Base-by-base conservation (phyloP, 1,140 invertebrate genomes). In the Eurytemora carolleeae region DNA sequence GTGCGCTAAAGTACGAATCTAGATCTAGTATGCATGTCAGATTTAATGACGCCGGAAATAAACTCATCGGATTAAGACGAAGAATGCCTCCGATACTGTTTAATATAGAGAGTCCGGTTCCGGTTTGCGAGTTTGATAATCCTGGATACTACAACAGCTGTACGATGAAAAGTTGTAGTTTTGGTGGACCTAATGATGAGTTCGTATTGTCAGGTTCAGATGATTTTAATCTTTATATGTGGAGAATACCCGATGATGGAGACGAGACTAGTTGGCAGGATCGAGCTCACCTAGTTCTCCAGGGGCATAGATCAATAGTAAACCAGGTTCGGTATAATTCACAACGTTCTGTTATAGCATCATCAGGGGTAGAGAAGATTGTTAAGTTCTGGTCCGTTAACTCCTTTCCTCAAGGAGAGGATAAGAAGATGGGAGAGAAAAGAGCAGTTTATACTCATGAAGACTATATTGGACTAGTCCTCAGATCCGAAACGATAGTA, bases 111-210 rank as follows among this genome's bases (percentile, higher is more conserved):
- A 31, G 24, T 31, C 58, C 58, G 22, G 61, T 60, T 22, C 63
- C 65, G 23, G 59, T 67, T n/a, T 65, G 61, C 62, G 64, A 65
- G 72, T 93, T 96, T 72, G 87, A 91, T 71, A 85, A 92, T 70
- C 78, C 81, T 22, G 85, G 86, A 62, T 96, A 95, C 71, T 93
- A 90, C 66, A 95, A 95, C 71, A 91, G 87, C 1, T 95, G 90
- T 70, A 95, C 91, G 0, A 93, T 95, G 87, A 96, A 96, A 73
- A 92, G 87, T 63, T 93, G 89, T 68, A 85, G 82, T 57, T 95
- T 95, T 76, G 89, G 86, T n/a, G 91, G 90, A 0, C 80, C 82
- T 3, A 78, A 82, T 53, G 89, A 94, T 70, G 81, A 93, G 75
- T 91, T 83, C 71, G 80, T 95, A 55, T 71, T 94, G 17, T 92